phyloP scores from a whole-genome alignment of 2,888 invertebrate genomes.

The Luperina testacea region DNA sequence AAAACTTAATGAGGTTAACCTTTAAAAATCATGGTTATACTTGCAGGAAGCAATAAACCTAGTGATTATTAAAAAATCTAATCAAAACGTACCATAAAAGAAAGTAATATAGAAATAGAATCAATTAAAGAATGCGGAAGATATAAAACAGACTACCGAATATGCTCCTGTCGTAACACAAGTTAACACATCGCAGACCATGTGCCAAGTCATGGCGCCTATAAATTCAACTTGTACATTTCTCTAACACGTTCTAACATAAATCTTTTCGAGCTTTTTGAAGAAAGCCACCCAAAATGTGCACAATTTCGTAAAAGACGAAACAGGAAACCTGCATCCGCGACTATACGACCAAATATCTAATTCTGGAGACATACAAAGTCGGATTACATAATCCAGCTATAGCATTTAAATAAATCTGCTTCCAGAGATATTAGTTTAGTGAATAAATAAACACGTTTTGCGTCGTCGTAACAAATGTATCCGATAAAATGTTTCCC shows the following conservation, averaged over 20 bases:
- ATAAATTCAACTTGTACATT: constrained; percentile 59
- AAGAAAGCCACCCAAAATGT: constrained; percentile 65
- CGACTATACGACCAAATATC: constrained; percentile 68
- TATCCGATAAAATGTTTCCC: constrained; percentile 72
- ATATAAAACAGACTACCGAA: constrained; percentile 78
- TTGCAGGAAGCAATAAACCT: constrained; percentile 76
- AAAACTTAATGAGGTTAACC: constrained; percentile 63
- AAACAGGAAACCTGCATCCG: constrained; percentile 75
- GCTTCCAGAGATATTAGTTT: constrained; percentile 65
- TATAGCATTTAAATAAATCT: constrained; percentile 64
- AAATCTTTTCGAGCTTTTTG: constrained; percentile 62
- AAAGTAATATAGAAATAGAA: constrained; percentile 82
- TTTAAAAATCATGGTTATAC: constrained; percentile 63
- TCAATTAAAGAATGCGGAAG: constrained; percentile 85
- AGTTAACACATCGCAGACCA: constrained; percentile 72
- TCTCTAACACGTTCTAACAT: constrained; percentile 50
- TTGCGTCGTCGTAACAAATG: constrained; percentile 65
- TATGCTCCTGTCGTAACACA: constrained; percentile 63
- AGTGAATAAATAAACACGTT: constrained; percentile 64
- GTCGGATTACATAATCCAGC: constrained; percentile 61
- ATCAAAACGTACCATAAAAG: constrained; percentile 76
- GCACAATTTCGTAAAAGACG: constrained; percentile 55
- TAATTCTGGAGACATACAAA: constrained; percentile 62
- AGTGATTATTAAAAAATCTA: constrained; percentile 71
- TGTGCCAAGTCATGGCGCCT: constrained; percentile 56